Evolutionary conservation across 2,113 vertebrate species (phyloP).

Genomic region (Tragelaphus scriptus): DNA sequence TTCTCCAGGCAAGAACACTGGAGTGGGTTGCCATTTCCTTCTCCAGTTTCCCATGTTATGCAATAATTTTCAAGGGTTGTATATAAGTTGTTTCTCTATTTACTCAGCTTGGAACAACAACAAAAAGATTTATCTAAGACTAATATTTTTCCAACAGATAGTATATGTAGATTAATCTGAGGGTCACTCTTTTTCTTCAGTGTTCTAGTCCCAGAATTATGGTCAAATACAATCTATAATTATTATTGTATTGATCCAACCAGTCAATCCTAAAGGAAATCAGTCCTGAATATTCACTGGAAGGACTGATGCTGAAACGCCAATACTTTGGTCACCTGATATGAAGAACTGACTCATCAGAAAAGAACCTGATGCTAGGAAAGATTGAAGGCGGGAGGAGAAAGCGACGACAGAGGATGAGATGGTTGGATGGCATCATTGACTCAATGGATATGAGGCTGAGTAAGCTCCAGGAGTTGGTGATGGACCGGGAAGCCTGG

Average conservation of each 20-base stretch:
- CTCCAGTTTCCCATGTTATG: not conserved
- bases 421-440: not conserved
- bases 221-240: not conserved
- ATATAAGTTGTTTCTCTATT: not conserved
- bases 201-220: not conserved
- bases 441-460: not conserved
- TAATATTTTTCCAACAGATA: not conserved
- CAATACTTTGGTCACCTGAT: not conserved
- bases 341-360: not conserved
- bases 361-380: not conserved
- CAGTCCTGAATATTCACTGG: not conserved
- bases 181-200: not conserved
- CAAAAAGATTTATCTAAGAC: not conserved
- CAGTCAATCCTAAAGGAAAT: not conserved
- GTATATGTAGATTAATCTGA: not conserved
- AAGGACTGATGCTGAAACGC: not conserved
- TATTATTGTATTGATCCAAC: not conserved
- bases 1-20: no score
- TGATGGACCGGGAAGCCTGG: not conserved
- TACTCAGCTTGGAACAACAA: not conserved
- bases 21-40: not conserved
- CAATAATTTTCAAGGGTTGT: not conserved
- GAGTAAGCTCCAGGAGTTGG: not conserved
- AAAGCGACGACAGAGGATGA: not conserved
- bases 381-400: not conserved